Percentiles rank a stretch among this genome's conserved stretches.
phyloP scores from a whole-genome alignment of 2,113 vertebrate genomes.

The Xyrauchen texanus region DNA sequence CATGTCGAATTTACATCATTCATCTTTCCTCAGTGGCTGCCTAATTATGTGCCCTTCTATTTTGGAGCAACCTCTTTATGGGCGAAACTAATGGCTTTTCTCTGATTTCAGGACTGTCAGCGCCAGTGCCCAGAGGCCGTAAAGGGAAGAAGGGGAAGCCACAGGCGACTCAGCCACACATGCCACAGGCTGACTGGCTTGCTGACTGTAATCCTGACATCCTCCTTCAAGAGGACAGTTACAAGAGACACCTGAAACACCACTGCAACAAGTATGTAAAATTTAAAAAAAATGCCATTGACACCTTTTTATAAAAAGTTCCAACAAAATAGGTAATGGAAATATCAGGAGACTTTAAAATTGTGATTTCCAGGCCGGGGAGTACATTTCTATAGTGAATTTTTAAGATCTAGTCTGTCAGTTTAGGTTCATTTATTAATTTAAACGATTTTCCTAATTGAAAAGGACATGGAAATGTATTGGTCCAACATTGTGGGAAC shows the following conservation, averaged over 20 bases:
- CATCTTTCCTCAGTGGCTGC: neutral
- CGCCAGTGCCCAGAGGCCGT: constrained; percentile 92
- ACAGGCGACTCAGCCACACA: constrained; percentile 79
- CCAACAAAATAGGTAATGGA: too few relatives aligned
- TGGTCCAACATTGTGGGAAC: too few relatives aligned
- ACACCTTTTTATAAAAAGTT: too few relatives aligned
- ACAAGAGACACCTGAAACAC: constrained; percentile 96
- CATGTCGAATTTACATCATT: neutral
- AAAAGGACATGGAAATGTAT: too few relatives aligned
- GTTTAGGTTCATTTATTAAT: too few relatives aligned
- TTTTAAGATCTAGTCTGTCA: too few relatives aligned
- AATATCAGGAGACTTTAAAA: too few relatives aligned
- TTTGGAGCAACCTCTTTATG: too few relatives aligned
- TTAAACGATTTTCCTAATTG: too few relatives aligned
- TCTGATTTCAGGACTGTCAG: constrained; percentile 83
- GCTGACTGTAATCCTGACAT: constrained; percentile 90
- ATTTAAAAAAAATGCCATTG: neutral
- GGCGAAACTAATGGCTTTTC: neutral
- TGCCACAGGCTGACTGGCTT: constrained; percentile 92
- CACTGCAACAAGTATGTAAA: constrained; percentile 94
- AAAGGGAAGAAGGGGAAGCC: constrained; percentile 97
- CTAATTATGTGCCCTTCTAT: neutral
- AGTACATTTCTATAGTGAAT: too few relatives aligned
- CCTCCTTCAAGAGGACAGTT: constrained; percentile 95
- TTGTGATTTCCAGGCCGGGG: too few relatives aligned